Conservation (phyloP, 2,797 vertebrate species). For the Ctenosaura bakeri region DNA sequence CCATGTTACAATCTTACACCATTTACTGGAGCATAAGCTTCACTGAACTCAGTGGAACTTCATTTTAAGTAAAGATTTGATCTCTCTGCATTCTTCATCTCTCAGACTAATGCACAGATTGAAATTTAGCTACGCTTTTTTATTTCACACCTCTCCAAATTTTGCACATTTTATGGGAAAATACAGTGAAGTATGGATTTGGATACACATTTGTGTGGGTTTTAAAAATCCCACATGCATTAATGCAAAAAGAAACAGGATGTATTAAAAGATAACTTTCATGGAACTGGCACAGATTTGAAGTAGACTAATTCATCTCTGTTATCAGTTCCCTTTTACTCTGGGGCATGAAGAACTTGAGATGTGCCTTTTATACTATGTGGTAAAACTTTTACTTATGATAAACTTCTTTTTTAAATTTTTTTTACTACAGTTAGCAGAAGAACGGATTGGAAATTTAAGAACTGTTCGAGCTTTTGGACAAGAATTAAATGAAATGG, state of each 20-base stretch:
- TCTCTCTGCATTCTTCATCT: neutral
- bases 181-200: neutral
- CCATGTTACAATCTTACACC: neutral
- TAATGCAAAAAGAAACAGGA: neutral
- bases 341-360: neutral
- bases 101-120: neutral
- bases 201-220: neutral
- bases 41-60: neutral
- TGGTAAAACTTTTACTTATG: neutral
- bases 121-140: neutral
- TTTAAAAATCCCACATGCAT: neutral
- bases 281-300: neutral
- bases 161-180: neutral
- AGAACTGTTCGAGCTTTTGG: constrained; percentile 96
- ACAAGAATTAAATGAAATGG: constrained; percentile 91
- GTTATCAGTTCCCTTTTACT: neutral
- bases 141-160: neutral
- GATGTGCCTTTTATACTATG: neutral
- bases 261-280: neutral
- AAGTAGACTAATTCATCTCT: neutral
- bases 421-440: constrained; percentile 86
- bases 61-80: neutral
- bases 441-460: constrained; percentile 95
- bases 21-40: too few species aligned
- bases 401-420: constrained; percentile 1